phyloP scores from a whole-genome alignment of 2,113 vertebrate species.

The Aphyosemion australe region DNA sequence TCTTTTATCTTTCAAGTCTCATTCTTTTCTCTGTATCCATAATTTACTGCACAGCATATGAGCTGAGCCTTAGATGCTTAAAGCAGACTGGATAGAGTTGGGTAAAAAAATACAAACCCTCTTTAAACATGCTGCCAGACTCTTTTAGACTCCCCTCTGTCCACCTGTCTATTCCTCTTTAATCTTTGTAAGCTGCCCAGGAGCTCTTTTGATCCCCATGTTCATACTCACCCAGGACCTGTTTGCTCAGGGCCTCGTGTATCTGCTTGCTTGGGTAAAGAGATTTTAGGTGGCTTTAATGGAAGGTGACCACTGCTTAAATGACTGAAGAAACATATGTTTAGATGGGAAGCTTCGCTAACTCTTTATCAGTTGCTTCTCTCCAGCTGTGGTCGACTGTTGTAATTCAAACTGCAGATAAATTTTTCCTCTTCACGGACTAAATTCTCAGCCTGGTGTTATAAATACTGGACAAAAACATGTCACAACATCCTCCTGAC shows the following conservation, averaged over 20 bases:
- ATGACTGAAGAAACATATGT: constrained; percentile 8
- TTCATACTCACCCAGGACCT: constrained; percentile 28
- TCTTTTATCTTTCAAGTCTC: constrained; percentile 28
- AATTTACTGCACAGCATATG: constrained; percentile 14
- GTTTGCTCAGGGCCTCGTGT: constrained; percentile 7
- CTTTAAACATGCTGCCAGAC: constrained; percentile 23
- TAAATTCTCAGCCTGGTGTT: background rate
- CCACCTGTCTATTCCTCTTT: constrained; percentile 34
- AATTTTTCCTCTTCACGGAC: background rate
- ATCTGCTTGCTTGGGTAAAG: constrained; percentile 9
- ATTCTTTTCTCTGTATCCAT: constrained; percentile 4
- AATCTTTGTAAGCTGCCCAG: constrained; percentile 31
- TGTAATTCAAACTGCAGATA: background rate
- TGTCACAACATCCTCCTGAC: constrained; percentile 26
- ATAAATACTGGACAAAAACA: constrained; percentile 14
- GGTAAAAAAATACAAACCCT: constrained; percentile 6
- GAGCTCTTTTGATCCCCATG: constrained; percentile 35
- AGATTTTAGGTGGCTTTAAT: constrained; percentile 26
- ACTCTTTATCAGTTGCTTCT: background rate
- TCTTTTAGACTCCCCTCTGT: constrained; percentile 33
- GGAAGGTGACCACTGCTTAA: constrained; percentile 24
- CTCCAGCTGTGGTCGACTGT: background rate
- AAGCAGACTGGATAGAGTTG: background rate
- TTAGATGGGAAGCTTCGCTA: background rate
- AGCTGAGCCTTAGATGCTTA: constrained; percentile 6